A percentile compares a stretch with the other conserved stretches of the same genome.
These are phyloP conservation scores for Planiliza haematocheilus DNA, from an alignment of 2,113 vertebrate species.

Conservation along the genomic window DNA sequence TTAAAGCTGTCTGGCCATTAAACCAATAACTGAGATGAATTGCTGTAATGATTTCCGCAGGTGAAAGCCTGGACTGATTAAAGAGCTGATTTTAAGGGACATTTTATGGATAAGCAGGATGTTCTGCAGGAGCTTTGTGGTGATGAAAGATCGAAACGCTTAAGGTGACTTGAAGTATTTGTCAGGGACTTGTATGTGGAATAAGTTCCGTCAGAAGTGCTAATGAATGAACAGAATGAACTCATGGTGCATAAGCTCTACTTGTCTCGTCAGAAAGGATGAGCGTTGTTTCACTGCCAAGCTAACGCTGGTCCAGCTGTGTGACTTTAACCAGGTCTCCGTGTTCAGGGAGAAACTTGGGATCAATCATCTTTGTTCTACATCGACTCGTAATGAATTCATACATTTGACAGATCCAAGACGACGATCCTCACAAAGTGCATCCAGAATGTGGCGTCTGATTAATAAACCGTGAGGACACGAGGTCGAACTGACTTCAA, in stretches of 20 bases:
- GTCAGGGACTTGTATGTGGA: neutral
- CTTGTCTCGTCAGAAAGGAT: no score
- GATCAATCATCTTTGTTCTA: conserved; percentile 4
- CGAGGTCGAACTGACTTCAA: neutral
- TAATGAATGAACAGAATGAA: neutral
- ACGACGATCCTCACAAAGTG: conserved; percentile 17
- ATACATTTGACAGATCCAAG: neutral
- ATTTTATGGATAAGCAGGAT: no score
- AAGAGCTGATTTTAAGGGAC: no score
- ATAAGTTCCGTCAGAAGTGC: neutral
- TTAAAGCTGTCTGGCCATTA: no score
- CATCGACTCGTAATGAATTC: neutral
- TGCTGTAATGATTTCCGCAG: conserved; percentile 19
- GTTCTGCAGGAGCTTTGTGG: neutral
- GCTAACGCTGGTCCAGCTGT: conserved; percentile 36
- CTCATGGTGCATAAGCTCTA: neutral
- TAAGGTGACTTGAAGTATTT: neutral
- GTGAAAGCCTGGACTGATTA: conserved; percentile 10
- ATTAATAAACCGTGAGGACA: conserved; percentile 12
- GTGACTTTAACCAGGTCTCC: conserved; percentile 10
- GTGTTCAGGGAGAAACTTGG: no score
- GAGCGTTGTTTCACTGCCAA: neutral
- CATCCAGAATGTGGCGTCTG: neutral
- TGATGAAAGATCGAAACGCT: neutral
- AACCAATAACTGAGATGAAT: neutral